Percentiles rank a stretch among this genome's conserved stretches.
phyloP scores from a whole-genome alignment of 2,888 invertebrate genomes.

The Lepidocyrtinus sp. region DNA sequence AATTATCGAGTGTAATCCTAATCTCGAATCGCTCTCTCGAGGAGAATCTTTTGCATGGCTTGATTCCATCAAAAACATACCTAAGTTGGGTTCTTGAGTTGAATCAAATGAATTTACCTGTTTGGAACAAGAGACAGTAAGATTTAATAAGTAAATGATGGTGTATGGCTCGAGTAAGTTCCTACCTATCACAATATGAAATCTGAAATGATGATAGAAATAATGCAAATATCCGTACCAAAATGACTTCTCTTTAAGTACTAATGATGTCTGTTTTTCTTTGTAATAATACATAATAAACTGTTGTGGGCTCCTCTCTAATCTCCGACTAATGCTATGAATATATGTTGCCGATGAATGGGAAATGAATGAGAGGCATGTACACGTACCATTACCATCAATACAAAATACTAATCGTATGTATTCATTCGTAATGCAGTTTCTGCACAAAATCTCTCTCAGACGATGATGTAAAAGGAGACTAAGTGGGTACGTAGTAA shows the following conservation, averaged over 20 bases:
- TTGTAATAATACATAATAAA: conserved; percentile 19
- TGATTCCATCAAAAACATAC: too few relatives aligned
- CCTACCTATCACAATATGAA: not conserved
- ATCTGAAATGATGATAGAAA: not conserved
- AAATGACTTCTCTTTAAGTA: not conserved
- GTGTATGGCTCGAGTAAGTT: not conserved
- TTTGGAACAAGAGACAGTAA: too few relatives aligned
- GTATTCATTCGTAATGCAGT: not conserved
- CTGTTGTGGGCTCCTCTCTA: not conserved
- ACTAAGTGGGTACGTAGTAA: conserved; percentile 16
- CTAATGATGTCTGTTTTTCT: conserved; percentile 34
- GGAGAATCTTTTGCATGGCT: too few relatives aligned
- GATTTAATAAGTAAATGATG: too few relatives aligned
- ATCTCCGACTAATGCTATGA: not conserved
- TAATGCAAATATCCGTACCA: not conserved
- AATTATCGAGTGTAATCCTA: conserved; percentile 21
- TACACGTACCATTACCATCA: not conserved
- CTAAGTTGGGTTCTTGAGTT: too few relatives aligned
- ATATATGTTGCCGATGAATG: conserved; percentile 56
- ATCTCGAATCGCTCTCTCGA: not conserved
- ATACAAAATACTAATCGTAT: not conserved
- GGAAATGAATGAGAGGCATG: conserved; percentile 52
- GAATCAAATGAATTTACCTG: too few relatives aligned
- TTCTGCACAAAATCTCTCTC: not conserved
- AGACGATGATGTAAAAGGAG: too few relatives aligned